These are phyloP conservation scores for Machimus rusticus DNA, from an alignment of 2,888 invertebrate genomes.

Conservation along the genomic window DNA sequence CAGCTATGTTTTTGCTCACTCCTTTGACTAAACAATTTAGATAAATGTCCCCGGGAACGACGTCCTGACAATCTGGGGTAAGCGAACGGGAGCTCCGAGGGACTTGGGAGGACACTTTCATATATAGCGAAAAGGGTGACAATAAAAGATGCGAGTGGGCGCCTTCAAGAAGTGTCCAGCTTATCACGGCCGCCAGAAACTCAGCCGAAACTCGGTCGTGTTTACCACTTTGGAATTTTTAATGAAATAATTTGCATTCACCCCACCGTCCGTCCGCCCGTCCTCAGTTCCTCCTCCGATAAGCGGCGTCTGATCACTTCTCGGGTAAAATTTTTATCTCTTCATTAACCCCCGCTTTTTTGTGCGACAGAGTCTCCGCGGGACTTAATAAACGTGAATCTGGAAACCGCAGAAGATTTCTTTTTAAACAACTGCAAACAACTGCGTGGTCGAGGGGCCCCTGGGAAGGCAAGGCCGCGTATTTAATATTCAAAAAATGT, in stretches of 20 bases:
- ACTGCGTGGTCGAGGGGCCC: background rate
- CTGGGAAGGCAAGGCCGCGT: conserved; percentile 18
- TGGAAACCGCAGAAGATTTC: conserved; percentile 29
- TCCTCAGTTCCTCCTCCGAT: background rate
- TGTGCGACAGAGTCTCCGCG: conserved; percentile 1
- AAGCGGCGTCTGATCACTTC: background rate
- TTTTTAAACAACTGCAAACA: conserved; percentile 33
- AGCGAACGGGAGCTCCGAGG: background rate
- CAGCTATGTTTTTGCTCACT: conserved; percentile 44
- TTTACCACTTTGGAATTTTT: conserved; percentile 12
- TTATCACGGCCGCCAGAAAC: background rate
- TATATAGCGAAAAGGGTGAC: conserved; percentile 4
- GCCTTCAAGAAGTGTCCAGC: background rate
- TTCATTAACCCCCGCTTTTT: conserved; percentile 23
- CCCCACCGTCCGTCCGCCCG: background rate
- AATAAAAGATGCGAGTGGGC: background rate
- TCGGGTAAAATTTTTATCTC: background rate
- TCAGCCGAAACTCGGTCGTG: background rate
- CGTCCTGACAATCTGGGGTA: conserved; percentile 24
- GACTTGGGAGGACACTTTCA: background rate
- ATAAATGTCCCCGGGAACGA: conserved; percentile 46
- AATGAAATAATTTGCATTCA: conserved; percentile 27
- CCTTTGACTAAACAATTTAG: conserved; percentile 47
- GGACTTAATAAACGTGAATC: conserved; percentile 45
- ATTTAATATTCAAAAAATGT: conserved; percentile 48